Conservation (phyloP, 2,888 invertebrate genomes). For the Tanypteryx hageni region DNA sequence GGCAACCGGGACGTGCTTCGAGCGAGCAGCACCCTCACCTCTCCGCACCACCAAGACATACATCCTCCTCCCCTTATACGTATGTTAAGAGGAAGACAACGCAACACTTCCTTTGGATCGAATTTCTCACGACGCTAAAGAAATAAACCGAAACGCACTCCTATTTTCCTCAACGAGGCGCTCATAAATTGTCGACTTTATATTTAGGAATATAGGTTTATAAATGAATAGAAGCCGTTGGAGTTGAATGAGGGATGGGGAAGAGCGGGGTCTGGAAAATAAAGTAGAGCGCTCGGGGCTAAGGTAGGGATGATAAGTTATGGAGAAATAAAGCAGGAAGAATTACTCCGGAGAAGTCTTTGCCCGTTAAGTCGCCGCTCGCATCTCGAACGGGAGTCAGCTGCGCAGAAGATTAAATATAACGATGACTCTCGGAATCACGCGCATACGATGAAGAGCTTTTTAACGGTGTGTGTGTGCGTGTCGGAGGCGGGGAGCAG, state of each 20-base stretch:
- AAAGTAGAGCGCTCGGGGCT: background rate
- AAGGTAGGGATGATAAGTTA: background rate
- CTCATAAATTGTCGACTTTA: too few species aligned
- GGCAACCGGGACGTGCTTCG: background rate
- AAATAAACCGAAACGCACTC: too few species aligned
- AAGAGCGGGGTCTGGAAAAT: background rate
- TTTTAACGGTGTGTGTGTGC: background rate
- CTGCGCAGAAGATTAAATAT: conserved; percentile 32
- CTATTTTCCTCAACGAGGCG: too few species aligned
- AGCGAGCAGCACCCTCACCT: background rate
- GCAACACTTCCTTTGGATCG: too few species aligned
- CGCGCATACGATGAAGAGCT: background rate
- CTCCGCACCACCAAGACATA: too few species aligned
- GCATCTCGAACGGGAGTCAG: conserved; percentile 35
- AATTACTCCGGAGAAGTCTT: background rate
- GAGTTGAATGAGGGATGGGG: too few species aligned
- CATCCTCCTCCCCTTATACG: too few species aligned
- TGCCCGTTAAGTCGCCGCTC: background rate
- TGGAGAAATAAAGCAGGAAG: background rate
- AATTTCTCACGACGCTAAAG: too few species aligned
- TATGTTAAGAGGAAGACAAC: too few species aligned
- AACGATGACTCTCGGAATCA: conserved; percentile 52
- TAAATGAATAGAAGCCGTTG: too few species aligned
- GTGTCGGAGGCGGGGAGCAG: background rate
- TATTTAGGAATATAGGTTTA: too few species aligned